Percentiles rank a stretch among this genome's conserved stretches.
Conservation (phyloP, 2,797 vertebrate genomes). For the Phoxinus dragarum region DNA sequence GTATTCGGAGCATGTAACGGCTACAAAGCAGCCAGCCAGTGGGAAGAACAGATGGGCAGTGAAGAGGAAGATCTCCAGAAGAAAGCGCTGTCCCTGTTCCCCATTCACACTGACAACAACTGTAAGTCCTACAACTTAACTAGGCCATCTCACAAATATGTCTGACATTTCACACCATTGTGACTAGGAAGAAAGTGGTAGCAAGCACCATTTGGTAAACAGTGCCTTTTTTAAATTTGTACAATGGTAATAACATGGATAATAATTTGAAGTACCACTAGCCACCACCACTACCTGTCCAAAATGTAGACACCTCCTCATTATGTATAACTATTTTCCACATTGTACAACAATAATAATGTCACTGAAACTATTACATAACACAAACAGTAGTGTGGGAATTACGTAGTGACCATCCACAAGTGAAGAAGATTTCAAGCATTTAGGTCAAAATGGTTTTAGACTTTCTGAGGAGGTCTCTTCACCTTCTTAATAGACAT, state of each 20-base stretch:
- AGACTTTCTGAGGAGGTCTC: neutral
- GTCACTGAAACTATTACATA: neutral
- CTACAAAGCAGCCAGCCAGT: slow-evolving; percentile 81
- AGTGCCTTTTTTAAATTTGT: neutral
- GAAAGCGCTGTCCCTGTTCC: slow-evolving; percentile 82
- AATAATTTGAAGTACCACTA: neutral
- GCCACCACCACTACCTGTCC: neutral
- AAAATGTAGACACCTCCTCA: neutral
- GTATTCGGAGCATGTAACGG: slow-evolving; percentile 86
- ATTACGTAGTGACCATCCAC: too few relatives aligned
- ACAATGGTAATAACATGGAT: neutral
- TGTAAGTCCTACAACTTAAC: slow-evolving; percentile 70
- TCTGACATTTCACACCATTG: neutral
- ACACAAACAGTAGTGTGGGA: too few relatives aligned
- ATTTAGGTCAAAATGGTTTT: neutral
- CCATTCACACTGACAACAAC: slow-evolving; percentile 83
- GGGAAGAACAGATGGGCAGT: slow-evolving; percentile 81
- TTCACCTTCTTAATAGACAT: neutral
- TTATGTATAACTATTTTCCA: neutral
- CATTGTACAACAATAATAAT: neutral
- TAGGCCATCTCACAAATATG: neutral
- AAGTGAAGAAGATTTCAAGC: neutral
- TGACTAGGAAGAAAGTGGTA: neutral
- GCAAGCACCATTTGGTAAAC: neutral
- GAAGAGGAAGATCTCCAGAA: slow-evolving; percentile 85